These are phyloP conservation scores for Coranthus polyacanthus DNA, from an alignment of 2,797 vertebrate genomes.

Conservation along the genomic window DNA sequence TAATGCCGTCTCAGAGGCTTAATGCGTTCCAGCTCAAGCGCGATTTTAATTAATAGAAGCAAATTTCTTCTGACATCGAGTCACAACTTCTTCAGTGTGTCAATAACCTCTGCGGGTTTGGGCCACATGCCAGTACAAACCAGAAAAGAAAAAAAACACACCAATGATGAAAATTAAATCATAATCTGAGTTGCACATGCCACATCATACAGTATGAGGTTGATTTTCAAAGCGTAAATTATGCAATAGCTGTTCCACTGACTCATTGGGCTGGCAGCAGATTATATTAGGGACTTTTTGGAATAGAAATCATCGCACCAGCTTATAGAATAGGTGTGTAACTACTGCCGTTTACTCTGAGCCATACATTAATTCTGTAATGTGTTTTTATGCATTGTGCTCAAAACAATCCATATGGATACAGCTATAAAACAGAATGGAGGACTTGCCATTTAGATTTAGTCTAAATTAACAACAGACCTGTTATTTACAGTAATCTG, in stretches of 20 bases:
- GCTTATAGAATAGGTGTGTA: slow-evolving; percentile 43
- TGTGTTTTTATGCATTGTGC: slow-evolving; percentile 44
- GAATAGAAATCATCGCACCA: slow-evolving; percentile 42
- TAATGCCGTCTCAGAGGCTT: neutral
- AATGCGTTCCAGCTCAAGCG: slow-evolving; percentile 5
- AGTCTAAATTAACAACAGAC: slow-evolving; percentile 37
- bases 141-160: neutral
- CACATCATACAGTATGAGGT: slow-evolving; percentile 50
- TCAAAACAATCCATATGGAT: slow-evolving; percentile 31
- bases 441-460: slow-evolving; percentile 21
- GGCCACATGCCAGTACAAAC: slow-evolving; percentile 3
- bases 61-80: slow-evolving; percentile 27
- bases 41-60: slow-evolving; percentile 15
- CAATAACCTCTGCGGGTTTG: slow-evolving; percentile 2
- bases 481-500: slow-evolving; percentile 21
- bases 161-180: slow-evolving; percentile 36
- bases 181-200: slow-evolving; percentile 48
- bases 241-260: slow-evolving; percentile 68
- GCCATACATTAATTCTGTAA: slow-evolving; percentile 36
- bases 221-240: slow-evolving; percentile 45
- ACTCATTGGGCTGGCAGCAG: slow-evolving; percentile 65
- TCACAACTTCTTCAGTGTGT: slow-evolving; percentile 21
- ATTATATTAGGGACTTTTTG: slow-evolving; percentile 65
- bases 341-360: slow-evolving; percentile 48
- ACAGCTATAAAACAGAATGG: slow-evolving; percentile 21